A percentile compares a stretch with the other conserved stretches of the same genome.
phyloP scores from a whole-genome alignment of 2,888 invertebrate species.

The Pandemis corylana region DNA sequence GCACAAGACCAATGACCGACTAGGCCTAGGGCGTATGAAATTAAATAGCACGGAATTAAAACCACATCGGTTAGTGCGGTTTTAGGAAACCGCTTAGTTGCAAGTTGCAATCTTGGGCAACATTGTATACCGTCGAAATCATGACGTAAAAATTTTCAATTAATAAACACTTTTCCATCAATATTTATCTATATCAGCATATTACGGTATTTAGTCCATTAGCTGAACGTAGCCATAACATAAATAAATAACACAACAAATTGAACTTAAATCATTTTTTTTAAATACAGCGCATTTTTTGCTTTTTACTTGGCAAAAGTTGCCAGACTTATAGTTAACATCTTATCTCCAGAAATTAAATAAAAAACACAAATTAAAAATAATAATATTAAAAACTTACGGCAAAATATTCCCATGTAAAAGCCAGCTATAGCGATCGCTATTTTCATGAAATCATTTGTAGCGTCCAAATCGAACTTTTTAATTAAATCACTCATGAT shows the following conservation, averaged over 20 bases:
- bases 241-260: neutral
- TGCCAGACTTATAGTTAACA: neutral
- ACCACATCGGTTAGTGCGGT: constrained; percentile 24
- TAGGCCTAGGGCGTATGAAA: constrained; percentile 20
- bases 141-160: neutral
- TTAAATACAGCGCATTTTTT: neutral
- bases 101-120: constrained; percentile 32
- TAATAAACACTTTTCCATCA: too few species aligned
- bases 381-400: constrained; percentile 64
- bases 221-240: neutral
- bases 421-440: constrained; percentile 70
- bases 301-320: neutral
- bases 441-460: constrained; percentile 72
- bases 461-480: constrained; percentile 71
- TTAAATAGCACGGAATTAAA: constrained; percentile 28
- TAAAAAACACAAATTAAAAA: constrained; percentile 34
- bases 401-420: constrained; percentile 73
- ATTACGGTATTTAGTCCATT: constrained; percentile 5
- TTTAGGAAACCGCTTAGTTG: constrained; percentile 24
- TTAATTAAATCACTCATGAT: constrained; percentile 81
- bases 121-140: neutral
- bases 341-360: neutral
- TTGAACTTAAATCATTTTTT: neutral
- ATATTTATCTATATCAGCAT: constrained; percentile 13
- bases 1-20: constrained; percentile 24